These are phyloP conservation scores for Drosophila bocki DNA, from an alignment of 1,140 invertebrate genomes.

Conservation along the genomic window DNA sequence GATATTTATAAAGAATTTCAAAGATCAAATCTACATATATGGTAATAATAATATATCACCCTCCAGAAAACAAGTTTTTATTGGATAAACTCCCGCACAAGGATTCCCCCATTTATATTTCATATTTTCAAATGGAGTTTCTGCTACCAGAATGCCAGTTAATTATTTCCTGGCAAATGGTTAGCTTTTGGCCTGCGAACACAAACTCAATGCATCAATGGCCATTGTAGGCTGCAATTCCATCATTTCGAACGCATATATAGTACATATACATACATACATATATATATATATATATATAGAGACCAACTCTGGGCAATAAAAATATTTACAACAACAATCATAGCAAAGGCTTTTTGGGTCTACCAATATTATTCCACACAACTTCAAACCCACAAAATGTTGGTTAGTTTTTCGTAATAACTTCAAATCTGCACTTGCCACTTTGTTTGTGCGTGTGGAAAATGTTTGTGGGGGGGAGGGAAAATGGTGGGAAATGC, in stretches of 20 bases:
- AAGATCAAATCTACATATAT: not conserved
- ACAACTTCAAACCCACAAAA: conserved; percentile 85
- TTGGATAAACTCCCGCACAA: conserved; percentile 1
- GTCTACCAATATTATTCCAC: conserved; percentile 85
- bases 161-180: conserved; percentile 42
- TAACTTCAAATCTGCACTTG: conserved; percentile 85
- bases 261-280: not conserved
- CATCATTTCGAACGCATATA: conserved; percentile 10
- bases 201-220: conserved; percentile 43
- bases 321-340: conserved; percentile 72
- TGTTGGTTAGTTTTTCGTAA: conserved; percentile 85
- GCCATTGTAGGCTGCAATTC: conserved; percentile 39
- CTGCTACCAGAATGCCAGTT: conserved; percentile 22
- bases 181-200: conserved; percentile 16
- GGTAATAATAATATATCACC: too few relatives aligned
- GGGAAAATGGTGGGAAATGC: conserved; percentile 1
- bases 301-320: conserved; percentile 45
- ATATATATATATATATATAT: not conserved
- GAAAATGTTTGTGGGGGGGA: not conserved
- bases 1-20: not conserved
- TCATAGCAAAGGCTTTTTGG: conserved; percentile 76
- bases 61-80: not conserved
- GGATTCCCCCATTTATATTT: conserved; percentile 4
- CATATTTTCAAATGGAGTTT: conserved; percentile 24
- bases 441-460: conserved; percentile 63